phyloP scores from a whole-genome alignment of 2,888 invertebrate genomes.

The Pterobdella sp. region DNA sequence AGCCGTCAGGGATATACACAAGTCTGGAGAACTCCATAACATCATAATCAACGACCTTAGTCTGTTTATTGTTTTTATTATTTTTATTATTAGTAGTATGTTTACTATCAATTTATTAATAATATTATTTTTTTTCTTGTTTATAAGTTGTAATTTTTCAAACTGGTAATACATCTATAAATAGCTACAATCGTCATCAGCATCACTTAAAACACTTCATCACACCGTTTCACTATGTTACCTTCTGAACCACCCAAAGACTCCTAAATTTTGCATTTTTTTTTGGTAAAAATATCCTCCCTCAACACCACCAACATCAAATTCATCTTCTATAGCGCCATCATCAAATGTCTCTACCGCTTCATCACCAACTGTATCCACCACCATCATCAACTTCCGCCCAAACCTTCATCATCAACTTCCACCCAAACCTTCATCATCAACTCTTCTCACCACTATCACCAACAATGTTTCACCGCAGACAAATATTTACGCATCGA shows the following conservation, averaged over 20 bases:
- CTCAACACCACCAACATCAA: background rate
- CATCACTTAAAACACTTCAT: too few species aligned
- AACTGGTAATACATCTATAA: background rate
- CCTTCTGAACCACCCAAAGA: too few species aligned
- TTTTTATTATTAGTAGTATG: slow-evolving; percentile 25
- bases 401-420: background rate
- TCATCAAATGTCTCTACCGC: too few species aligned
- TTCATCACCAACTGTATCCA: background rate
- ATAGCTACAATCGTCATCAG: too few species aligned
- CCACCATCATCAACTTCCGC: background rate
- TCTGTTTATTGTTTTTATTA: slow-evolving; percentile 13
- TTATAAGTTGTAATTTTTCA: slow-evolving; percentile 54
- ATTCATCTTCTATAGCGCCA: background rate
- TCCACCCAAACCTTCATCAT: background rate
- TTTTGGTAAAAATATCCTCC: too few species aligned
- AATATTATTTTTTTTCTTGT: slow-evolving; percentile 51
- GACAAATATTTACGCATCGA: slow-evolving; percentile 40
- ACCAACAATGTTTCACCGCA: slow-evolving; percentile 33
- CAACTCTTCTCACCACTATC: background rate
- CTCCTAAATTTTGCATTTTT: too few species aligned
- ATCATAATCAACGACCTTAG: slow-evolving; percentile 21
- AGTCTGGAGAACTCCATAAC: slow-evolving; percentile 17
- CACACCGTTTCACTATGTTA: too few species aligned
- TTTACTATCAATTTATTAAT: slow-evolving; percentile 8
- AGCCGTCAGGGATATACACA: slow-evolving; percentile 22